Evolutionary conservation across 1,140 invertebrate species (phyloP).

Genomic region (Cepaea nemoralis): DNA sequence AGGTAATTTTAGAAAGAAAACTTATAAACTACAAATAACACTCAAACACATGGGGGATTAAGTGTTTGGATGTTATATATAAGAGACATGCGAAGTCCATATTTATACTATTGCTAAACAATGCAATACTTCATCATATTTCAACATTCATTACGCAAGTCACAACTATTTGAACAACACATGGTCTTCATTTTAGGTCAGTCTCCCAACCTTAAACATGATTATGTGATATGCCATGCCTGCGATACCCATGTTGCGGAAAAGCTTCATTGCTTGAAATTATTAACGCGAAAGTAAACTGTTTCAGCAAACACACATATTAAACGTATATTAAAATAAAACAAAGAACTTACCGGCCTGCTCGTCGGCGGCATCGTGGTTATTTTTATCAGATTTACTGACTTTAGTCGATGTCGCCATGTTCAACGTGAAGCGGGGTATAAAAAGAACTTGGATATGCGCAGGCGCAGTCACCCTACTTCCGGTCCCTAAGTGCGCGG

Average conservation of each 20-base stretch:
- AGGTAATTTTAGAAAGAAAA: neutral
- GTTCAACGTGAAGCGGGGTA: slow-evolving; percentile 62
- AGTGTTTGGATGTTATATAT: no score
- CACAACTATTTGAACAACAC: slow-evolving; percentile 1
- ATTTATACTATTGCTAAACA: neutral
- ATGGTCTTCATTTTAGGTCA: slow-evolving; percentile 28
- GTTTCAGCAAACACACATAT: slow-evolving; percentile 1
- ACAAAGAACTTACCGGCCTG: slow-evolving; percentile 58
- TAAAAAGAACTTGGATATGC: slow-evolving; percentile 48
- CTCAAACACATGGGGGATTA: no score
- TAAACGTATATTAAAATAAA: neutral
- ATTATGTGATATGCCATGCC: no score
- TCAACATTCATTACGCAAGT: neutral
- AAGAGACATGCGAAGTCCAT: no score
- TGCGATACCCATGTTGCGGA: no score
- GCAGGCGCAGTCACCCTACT: slow-evolving; percentile 53
- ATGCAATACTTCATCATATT: neutral
- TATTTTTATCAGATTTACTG: slow-evolving; percentile 68
- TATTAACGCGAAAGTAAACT: neutral
- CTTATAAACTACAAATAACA: neutral
- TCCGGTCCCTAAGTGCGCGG: slow-evolving; percentile 45
- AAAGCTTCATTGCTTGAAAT: neutral
- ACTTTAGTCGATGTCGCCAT: slow-evolving; percentile 69
- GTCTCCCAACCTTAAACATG: neutral
- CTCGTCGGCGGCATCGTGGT: slow-evolving; percentile 67